Percentiles rank a stretch among this genome's conserved stretches.
Evolutionary conservation across 2,888 invertebrate genomes (phyloP).

Genomic region (Andrena praecox): DNA sequence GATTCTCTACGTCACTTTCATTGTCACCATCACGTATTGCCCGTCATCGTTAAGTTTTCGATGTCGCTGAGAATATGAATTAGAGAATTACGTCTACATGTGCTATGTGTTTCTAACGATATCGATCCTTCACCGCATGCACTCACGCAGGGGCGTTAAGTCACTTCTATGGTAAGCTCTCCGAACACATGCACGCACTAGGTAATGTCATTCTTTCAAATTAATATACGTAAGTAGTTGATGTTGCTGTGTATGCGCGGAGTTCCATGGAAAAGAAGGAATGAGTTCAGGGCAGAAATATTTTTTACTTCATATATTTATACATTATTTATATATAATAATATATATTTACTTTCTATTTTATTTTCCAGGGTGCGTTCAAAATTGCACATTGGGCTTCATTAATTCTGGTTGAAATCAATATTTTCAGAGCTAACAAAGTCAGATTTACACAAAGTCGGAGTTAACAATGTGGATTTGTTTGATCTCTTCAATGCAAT

Average conservation of each 20-base stretch:
- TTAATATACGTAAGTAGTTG: slow-evolving; percentile 72
- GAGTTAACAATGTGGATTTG: slow-evolving; percentile 4
- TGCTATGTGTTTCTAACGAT: slow-evolving; percentile 65
- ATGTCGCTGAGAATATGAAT: slow-evolving; percentile 32
- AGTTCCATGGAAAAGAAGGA: slow-evolving; percentile 39
- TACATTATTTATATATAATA: not conserved
- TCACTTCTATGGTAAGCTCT: slow-evolving; percentile 84
- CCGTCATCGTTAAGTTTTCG: slow-evolving; percentile 22
- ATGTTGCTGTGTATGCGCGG: slow-evolving; percentile 36
- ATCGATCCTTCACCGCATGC: slow-evolving; percentile 74
- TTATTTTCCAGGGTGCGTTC: not conserved
- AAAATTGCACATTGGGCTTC: not conserved
- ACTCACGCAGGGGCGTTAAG: slow-evolving; percentile 83
- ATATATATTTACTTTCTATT: not conserved
- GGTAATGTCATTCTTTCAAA: slow-evolving; percentile 82
- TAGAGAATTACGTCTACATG: slow-evolving; percentile 33
- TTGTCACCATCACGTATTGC: slow-evolving; percentile 55
- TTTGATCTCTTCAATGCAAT: not conserved
- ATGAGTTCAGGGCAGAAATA: too few relatives aligned
- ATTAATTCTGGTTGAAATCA: not conserved
- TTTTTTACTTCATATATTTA: not conserved
- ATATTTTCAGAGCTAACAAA: not conserved
- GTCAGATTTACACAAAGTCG: too few relatives aligned
- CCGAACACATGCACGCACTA: slow-evolving; percentile 84
- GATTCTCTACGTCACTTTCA: slow-evolving; percentile 52